Base-by-base conservation (phyloP, 2,113 vertebrate genomes). In the Origma solitaria region DNA sequence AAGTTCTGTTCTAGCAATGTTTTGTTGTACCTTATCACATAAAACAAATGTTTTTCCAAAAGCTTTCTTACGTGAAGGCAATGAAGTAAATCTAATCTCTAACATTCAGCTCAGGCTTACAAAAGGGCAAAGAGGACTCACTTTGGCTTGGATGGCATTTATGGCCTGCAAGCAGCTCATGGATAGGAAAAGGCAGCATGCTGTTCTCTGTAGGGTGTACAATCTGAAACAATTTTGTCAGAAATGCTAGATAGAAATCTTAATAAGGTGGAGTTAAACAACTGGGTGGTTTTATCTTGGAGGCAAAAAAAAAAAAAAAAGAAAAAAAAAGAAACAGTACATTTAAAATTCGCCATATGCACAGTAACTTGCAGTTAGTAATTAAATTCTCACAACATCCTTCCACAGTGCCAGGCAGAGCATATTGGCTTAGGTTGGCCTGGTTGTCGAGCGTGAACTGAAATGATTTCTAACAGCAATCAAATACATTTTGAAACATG, bases 391-490 rank as follows among this genome's bases (percentile, higher is more conserved):
- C 95, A 89, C 93, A 96, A 95, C 95, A 92, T 79, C 82, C 65
- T 95, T 85, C 77, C 90, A 72, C 85, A 65, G 82, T 94, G 89
- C 95, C 96, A 97, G 91, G 91, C 95, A 94, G 71, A 97, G 66
- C 96, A 97, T 94, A 96, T 96, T 97, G 96, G 95, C 91, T 94
- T 90, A 50, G 80, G 86, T 40, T 96, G 89, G 96, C 85, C 92
- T 83, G 92, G 92, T 56, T 88, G 95, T 82, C 5, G 11, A 95
- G 89, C 83, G 42, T 93, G 94, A 97, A 96, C 82, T 86, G 62
- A 90, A 96, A 94, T 96, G 79, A 96, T 97, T 97, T 97, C 94
- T 96, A 97, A 88, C 91, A 92, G 93, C 92, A 95, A 97, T 97
- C 93, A 96, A 95, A 92, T 94, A 77, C 64, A 70, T 96, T 95